Evolutionary conservation across 2,113 vertebrate genomes (phyloP).

Genomic region (Climacteris rufus): DNA sequence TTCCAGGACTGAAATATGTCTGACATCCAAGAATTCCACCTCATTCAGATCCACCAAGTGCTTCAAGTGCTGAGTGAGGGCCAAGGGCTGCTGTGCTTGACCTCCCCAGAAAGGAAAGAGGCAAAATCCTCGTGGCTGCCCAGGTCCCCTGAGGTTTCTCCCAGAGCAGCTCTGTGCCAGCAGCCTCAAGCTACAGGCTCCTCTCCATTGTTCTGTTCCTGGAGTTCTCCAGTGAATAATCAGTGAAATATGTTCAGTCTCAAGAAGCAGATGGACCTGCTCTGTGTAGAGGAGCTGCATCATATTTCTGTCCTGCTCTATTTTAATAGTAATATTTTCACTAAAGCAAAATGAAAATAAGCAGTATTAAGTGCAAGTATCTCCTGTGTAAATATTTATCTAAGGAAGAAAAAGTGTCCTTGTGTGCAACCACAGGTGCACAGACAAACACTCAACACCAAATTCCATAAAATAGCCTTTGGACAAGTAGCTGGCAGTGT

Average conservation of each 20-base stretch:
- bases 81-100: background rate
- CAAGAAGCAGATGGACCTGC: background rate
- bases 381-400: slow-evolving; percentile 3
- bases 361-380: background rate
- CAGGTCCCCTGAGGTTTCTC: background rate
- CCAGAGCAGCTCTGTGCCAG: background rate
- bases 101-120: background rate
- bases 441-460: background rate
- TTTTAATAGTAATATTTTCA: background rate
- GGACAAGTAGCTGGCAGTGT: slow-evolving; percentile 29
- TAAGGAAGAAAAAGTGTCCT: slow-evolving; percentile 16
- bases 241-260: background rate
- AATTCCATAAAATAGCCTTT: slow-evolving; percentile 32
- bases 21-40: background rate
- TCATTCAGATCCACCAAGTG: background rate
- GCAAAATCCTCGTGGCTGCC: background rate
- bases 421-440: slow-evolving; percentile 23
- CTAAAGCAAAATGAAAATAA: background rate
- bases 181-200: background rate
- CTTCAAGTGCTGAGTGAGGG: background rate
- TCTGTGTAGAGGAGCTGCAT: background rate
- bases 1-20: background rate
- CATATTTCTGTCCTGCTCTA: background rate
- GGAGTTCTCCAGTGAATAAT: background rate
- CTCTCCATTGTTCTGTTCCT: background rate